Conservation (phyloP, 2,888 invertebrate genomes). For the Ectropis crepuscularia region DNA sequence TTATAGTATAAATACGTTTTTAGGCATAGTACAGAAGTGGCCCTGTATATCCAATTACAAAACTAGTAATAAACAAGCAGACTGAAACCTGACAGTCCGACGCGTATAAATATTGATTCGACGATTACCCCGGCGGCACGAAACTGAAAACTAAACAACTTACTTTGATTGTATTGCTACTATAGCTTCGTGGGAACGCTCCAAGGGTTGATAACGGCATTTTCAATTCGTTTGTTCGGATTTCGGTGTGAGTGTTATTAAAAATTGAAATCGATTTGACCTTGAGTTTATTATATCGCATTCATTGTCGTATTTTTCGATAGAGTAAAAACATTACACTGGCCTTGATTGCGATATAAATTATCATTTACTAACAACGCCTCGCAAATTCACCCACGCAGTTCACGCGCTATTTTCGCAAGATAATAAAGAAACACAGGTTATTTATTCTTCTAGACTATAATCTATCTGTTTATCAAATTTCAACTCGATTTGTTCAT, state of each 20-base stretch:
- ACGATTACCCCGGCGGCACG: constrained; percentile 52
- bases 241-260: background rate
- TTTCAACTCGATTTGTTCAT: too few species aligned
- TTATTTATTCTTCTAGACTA: too few species aligned
- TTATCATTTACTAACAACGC: too few species aligned
- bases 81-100: constrained; percentile 7
- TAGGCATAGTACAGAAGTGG: background rate
- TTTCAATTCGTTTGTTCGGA: constrained; percentile 7
- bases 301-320: background rate
- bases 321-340: background rate
- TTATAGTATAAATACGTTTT: background rate
- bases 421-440: too few species aligned
- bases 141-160: constrained; percentile 48
- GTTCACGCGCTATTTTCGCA: too few species aligned
- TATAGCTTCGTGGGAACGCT: constrained; percentile 11
- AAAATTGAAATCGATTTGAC: background rate
- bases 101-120: constrained; percentile 56
- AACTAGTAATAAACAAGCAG: constrained; percentile 15
- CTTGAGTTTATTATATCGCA: background rate
- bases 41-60: constrained; percentile 13
- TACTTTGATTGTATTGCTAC: constrained; percentile 31
- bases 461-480: too few species aligned
- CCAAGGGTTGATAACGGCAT: constrained; percentile 10
- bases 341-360: background rate
- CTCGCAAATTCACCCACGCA: too few species aligned